Conservation (phyloP, 2,797 vertebrate species). For the Rhynchotus rufescens region DNA sequence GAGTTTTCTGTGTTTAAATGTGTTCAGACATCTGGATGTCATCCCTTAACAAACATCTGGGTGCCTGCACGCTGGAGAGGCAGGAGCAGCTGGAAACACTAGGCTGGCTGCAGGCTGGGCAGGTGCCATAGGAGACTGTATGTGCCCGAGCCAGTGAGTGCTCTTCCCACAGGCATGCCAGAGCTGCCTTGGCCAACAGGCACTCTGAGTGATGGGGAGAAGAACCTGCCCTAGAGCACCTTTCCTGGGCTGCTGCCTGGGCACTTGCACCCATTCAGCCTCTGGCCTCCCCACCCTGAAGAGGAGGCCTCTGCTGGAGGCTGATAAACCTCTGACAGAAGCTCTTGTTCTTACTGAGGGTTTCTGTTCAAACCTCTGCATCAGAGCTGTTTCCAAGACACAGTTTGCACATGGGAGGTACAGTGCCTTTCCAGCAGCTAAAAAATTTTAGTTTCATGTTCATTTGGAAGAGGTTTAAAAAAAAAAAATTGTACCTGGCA, state of each 20-base stretch:
- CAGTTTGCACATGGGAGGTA: neutral
- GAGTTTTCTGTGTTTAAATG: neutral
- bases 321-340: neutral
- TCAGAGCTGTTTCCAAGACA: neutral
- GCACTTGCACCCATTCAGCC: neutral
- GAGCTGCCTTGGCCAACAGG: slow-evolving; percentile 8
- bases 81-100: slow-evolving; percentile 7
- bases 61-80: rapidly evolving
- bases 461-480: neutral
- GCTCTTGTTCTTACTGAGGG: neutral
- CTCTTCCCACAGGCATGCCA: slow-evolving; percentile 5
- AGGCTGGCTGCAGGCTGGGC: neutral
- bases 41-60: neutral
- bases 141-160: neutral
- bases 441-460: neutral
- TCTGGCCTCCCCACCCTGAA: neutral
- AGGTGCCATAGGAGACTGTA: neutral
- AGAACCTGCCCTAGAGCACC: neutral
- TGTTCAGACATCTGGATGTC: neutral
- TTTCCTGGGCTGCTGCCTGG: neutral
- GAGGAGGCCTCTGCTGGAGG: neutral
- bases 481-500: neutral
- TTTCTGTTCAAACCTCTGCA: neutral
- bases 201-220: rapidly evolving
- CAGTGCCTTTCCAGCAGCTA: neutral